Evolutionary conservation across 2,888 invertebrate species (phyloP).

Genomic region (Leptura quadrifasciata): DNA sequence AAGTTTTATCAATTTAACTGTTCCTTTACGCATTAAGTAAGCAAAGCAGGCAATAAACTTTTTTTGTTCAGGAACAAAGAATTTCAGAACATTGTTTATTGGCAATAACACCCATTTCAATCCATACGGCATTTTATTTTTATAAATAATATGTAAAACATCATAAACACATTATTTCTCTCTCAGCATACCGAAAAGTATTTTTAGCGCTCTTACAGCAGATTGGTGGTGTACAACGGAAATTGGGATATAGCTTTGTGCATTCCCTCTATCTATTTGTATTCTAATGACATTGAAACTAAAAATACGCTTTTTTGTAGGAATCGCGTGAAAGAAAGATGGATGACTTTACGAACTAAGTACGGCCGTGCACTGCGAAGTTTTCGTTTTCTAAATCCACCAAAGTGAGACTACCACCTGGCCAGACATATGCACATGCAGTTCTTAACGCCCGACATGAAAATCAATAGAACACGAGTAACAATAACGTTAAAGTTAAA

Average conservation of each 20-base stretch:
- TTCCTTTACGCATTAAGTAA: not conserved
- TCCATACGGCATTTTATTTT: not conserved
- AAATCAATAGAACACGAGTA: too few relatives aligned
- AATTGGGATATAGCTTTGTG: not conserved
- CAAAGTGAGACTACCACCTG: not conserved
- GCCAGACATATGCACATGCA: not conserved
- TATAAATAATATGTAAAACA: constrained; percentile 1
- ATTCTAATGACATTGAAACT: constrained; percentile 15
- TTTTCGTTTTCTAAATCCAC: not conserved
- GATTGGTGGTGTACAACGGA: not conserved
- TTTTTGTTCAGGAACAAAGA: not conserved
- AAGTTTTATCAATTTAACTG: not conserved
- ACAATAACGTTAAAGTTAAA: too few relatives aligned
- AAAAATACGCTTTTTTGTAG: constrained; percentile 15
- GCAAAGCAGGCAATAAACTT: not conserved
- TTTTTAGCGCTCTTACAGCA: constrained; percentile 8
- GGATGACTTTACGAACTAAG: not conserved
- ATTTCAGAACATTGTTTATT: not conserved
- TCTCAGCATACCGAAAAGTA: constrained; percentile 2
- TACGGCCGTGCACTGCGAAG: not conserved
- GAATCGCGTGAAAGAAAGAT: not conserved
- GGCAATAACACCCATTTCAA: constrained; percentile 3
- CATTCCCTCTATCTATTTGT: not conserved
- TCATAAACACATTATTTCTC: constrained; percentile 5
- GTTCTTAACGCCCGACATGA: not conserved